Conservation (phyloP, 2,113 vertebrate genomes). For the Copsychus sechellarum region DNA sequence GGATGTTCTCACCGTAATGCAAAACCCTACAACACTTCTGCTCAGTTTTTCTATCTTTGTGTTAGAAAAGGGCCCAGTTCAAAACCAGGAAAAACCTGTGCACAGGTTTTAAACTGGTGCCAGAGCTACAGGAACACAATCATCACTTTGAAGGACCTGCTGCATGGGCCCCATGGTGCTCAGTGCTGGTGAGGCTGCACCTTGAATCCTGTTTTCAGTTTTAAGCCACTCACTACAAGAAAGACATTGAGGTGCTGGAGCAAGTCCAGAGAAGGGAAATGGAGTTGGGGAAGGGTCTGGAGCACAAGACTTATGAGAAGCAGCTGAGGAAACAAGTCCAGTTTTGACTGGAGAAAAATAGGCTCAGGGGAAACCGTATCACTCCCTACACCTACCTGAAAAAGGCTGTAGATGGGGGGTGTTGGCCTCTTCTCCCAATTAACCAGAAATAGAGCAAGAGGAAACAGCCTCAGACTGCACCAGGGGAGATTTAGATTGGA, state of each 20-base stretch:
- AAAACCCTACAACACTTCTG: not conserved
- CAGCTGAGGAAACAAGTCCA: not conserved
- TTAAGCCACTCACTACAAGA: not conserved
- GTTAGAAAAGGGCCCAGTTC: not conserved
- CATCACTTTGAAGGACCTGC: not conserved
- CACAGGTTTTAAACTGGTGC: not conserved
- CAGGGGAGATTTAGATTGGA: not conserved
- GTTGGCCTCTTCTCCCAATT: not conserved
- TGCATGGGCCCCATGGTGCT: no score
- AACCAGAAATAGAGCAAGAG: not conserved
- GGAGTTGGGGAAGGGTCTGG: not conserved
- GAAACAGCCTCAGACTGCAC: not conserved
- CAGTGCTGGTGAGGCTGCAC: fast-evolving
- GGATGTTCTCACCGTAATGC: not conserved
- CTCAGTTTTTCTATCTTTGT: not conserved
- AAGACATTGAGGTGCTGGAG: not conserved
- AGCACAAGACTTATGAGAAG: not conserved
- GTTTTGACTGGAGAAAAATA: not conserved
- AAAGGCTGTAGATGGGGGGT: not conserved
- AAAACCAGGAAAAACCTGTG: not conserved
- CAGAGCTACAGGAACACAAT: fast-evolving
- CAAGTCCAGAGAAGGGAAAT: not conserved
- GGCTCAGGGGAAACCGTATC: fast-evolving
- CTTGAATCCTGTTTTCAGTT: not conserved
- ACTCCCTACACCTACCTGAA: not conserved